Evolutionary conservation across 1,140 invertebrate species (phyloP), one percentile per base, ranked within the genome.

Genomic region (Onthophagus taurus): DNA sequence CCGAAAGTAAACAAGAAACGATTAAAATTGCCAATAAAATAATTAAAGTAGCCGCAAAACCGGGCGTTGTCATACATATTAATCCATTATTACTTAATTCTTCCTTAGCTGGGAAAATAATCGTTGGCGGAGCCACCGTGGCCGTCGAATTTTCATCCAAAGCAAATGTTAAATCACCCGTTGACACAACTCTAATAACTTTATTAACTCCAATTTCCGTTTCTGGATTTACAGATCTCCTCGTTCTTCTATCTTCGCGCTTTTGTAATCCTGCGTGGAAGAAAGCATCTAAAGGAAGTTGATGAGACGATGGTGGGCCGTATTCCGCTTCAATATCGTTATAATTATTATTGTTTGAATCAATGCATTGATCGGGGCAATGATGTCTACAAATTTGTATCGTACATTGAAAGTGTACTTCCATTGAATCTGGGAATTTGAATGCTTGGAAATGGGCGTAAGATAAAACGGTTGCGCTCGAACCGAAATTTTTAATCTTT

Each of bases 371-470:
- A 53, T 91, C 89, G 0, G 90, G 89, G 58, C 89, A 93, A 57
- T 90, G 85, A 35, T 47, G 33, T 33, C 89, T 76, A 55, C 90
- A 94, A 52, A 94, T 92, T 61, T 95, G 90, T 50, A 94, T 94
- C 11, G 89, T 92, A 67, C 90, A 94, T 63, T 94, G 89, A 73
- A 95, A 94, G 60, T 94, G 90, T 0, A 95, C 89, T 63, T 94
- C 89, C 89, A 94, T 94, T 0, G 87, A 91, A 59, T 94, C 91
- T 0, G 91, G 91, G 70, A 95, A 94, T 61, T 94, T 94, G 68
- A 94, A 95, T 0, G 90, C 90, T 69, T 89, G 86, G 76, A 94
- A 93, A 61, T 93, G 88, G 0, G 90, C 89, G 54, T 92, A 94
- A 0, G 88, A 91, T 2, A 93, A 68, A 1, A 93, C 89, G 1